Conservation (phyloP, 2,113 vertebrate genomes). For the Callipepla californica region DNA sequence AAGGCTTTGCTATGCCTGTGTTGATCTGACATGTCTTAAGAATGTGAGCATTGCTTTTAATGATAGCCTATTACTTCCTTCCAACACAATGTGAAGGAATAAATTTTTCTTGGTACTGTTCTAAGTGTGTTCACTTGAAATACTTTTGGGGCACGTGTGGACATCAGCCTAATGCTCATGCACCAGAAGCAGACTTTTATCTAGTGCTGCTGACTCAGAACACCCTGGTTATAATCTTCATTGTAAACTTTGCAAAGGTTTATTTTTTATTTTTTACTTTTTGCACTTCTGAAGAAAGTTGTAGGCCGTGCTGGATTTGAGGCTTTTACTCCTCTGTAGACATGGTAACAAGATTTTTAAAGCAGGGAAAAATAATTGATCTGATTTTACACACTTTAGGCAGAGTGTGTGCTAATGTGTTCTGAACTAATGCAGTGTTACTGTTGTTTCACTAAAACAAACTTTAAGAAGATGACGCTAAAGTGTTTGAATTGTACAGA, state of each 20-base stretch:
- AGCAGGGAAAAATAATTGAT: neutral
- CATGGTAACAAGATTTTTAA: neutral
- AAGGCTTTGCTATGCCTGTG: neutral
- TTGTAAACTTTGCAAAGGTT: neutral
- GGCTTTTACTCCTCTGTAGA: neutral
- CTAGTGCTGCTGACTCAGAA: neutral
- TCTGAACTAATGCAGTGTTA: neutral
- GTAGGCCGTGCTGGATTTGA: neutral
- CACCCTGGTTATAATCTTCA: neutral
- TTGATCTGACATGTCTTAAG: neutral
- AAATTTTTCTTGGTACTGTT: neutral
- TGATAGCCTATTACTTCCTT: neutral
- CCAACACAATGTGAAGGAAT: neutral
- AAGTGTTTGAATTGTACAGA: neutral
- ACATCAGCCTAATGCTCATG: neutral
- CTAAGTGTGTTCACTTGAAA: neutral
- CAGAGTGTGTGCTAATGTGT: neutral
- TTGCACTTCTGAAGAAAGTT: neutral
- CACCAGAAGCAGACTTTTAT: neutral
- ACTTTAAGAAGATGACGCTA: neutral
- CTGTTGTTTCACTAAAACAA: neutral
- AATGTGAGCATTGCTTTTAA: neutral
- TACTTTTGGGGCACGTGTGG: neutral
- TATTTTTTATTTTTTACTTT: neutral
- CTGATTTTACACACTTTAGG: neutral